phyloP scores from a whole-genome alignment of 2,888 invertebrate genomes.

The Bombylius discolor region DNA sequence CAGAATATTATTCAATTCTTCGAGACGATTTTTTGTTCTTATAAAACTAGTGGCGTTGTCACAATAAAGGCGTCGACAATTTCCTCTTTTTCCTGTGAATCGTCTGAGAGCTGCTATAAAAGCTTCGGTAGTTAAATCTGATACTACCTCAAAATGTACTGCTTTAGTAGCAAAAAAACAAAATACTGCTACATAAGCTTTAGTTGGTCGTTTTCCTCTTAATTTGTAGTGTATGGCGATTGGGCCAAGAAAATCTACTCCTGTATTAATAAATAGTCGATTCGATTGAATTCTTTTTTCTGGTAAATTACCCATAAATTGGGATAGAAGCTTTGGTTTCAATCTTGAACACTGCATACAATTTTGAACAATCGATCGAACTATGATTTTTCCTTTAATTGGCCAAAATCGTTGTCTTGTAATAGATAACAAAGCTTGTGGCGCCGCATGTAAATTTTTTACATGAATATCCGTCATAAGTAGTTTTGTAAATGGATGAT shows the following conservation, averaged over 20 bases:
- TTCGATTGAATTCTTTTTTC: slow-evolving; percentile 6
- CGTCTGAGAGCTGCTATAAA: slow-evolving; percentile 11
- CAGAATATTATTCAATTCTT: too few relatives aligned
- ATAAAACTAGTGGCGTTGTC: slow-evolving; percentile 9
- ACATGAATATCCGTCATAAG: too few relatives aligned
- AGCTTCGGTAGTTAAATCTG: slow-evolving; percentile 10
- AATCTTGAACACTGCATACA: slow-evolving; percentile 13
- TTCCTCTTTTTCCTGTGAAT: slow-evolving; percentile 5
- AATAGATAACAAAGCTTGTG: too few relatives aligned
- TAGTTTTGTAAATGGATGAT: too few relatives aligned
- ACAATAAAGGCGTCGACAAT: slow-evolving; percentile 1
- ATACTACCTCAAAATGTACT: slow-evolving; percentile 9
- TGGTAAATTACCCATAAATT: slow-evolving; percentile 20
- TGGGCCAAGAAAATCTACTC: slow-evolving; percentile 9
- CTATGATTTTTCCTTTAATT: slow-evolving; percentile 10
- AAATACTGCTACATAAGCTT: slow-evolving; percentile 11
- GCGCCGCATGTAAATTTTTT: too few relatives aligned
- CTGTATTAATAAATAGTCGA: slow-evolving; percentile 9
- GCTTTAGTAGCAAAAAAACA: slow-evolving; percentile 12
- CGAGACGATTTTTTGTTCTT: too few relatives aligned
- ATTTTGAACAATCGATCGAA: slow-evolving; percentile 9
- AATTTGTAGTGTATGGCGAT: slow-evolving; percentile 2
- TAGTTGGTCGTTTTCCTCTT: slow-evolving; percentile 5
- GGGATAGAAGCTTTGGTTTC: slow-evolving; percentile 9
- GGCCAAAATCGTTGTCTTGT: slow-evolving; percentile 14